Conservation (phyloP, 1,140 invertebrate species). For the Zeugodacus cucurbitae region DNA sequence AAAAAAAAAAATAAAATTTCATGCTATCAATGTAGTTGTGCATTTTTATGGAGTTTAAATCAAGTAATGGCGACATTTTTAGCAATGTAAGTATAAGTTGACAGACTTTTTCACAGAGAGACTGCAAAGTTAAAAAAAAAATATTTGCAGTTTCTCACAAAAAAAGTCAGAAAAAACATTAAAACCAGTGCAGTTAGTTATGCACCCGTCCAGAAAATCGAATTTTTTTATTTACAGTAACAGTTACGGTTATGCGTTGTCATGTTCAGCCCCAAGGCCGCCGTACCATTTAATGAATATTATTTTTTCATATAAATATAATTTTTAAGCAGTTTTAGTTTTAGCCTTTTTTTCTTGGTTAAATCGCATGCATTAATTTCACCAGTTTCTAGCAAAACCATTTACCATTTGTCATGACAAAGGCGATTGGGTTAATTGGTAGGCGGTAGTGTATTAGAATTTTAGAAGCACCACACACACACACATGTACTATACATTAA, state of each 20-base stretch:
- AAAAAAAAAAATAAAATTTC: not conserved
- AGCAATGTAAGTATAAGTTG: not conserved
- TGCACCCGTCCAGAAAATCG: not conserved
- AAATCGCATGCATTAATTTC: not conserved
- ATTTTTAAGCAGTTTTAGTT: no score
- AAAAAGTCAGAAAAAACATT: not conserved
- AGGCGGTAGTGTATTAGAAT: no score
- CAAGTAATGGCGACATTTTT: conserved; percentile 46
- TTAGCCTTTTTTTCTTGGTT: no score
- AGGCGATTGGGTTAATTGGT: no score
- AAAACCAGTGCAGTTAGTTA: not conserved
- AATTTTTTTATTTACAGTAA: not conserved
- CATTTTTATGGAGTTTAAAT: conserved; percentile 47
- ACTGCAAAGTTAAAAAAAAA: not conserved
- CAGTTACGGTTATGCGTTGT: not conserved
- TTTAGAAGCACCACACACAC: no score
- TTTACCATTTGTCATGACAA: no score
- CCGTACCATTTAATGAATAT: not conserved
- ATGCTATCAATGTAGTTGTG: not conserved
- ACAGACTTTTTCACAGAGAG: not conserved
- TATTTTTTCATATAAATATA: no score
- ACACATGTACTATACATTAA: not conserved
- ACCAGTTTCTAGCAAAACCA: no score
- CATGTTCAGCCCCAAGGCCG: not conserved
- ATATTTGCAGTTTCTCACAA: not conserved